Evolutionary conservation across 2,888 invertebrate genomes (phyloP), one percentile per base, ranked within the genome.

Genomic region (Torymus auratus): DNA sequence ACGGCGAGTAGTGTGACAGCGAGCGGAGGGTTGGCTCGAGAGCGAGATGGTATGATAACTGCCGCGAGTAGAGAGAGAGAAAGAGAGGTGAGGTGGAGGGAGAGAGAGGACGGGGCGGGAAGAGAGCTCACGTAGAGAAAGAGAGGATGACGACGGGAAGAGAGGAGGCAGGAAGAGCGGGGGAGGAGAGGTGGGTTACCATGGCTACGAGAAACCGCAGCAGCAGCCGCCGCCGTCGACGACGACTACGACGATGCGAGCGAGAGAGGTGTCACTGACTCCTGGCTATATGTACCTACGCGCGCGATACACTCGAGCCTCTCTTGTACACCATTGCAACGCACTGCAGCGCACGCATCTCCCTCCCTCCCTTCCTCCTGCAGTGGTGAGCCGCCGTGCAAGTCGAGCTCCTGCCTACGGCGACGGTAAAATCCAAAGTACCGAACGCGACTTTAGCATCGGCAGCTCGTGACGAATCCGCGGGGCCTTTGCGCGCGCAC

Each of bases 211-310:
- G 88, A 89, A 89, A 89, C 83, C 84, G 81, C 83, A 82, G 82
- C 76, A 82, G 77, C 56, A 79, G 53, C 88, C 69, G 62, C 58
- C 50, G 41, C 89, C 88, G 75, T 58, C 80, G 73, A 58, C 83
- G 17, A 88, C 55, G 86, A 84, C 87, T 86, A 86, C 71, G 60
- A 58, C 60, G 71, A 65, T 65, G 58, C 70, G 75, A 75, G 65
- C 23, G 60, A 50, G 82, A 82, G 82, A 89, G 89, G 90, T 90
- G 90, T 90, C 90, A 90, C 89, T 91, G 90, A 90, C 90, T 90
- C 88, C 89, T 88, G 88, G 73, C 74, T 82, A 79, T 71, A 73
- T 80, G 71, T 41, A 41, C 41, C 41, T 72, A 71, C 61, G 74
- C 52, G 72, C 61, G 69, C 79, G 72, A 78, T 78, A 72, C 60